These are phyloP conservation scores for Uloborus plumipes DNA, from an alignment of 2,888 invertebrate genomes.

Conservation along the genomic window DNA sequence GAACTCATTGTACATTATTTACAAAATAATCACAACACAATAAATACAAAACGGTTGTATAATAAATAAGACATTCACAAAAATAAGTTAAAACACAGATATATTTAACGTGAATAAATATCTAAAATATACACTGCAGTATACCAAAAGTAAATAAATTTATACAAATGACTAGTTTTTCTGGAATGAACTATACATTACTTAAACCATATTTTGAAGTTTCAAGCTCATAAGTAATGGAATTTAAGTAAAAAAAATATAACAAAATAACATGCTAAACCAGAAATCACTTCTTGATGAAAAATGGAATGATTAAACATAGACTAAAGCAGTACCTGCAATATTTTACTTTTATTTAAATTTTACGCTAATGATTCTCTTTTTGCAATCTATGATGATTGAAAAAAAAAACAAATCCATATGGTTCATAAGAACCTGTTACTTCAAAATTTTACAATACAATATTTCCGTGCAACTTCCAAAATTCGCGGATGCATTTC, in stretches of 20 bases:
- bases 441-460: no score
- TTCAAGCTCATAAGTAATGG: slow-evolving; percentile 31
- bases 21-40: slow-evolving; percentile 29
- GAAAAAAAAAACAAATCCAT: no score
- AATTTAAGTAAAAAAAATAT: slow-evolving; percentile 20
- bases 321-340: no score
- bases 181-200: slow-evolving; percentile 37
- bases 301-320: no score
- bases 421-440: no score
- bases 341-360: no score
- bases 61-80: slow-evolving; percentile 61
- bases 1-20: slow-evolving; percentile 52
- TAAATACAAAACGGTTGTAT: neutral
- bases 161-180: slow-evolving; percentile 45
- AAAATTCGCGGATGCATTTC: no score
- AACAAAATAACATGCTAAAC: no score
- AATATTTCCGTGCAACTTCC: no score
- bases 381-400: no score
- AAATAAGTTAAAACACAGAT: slow-evolving; percentile 55
- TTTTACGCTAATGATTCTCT: no score
- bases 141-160: slow-evolving; percentile 11
- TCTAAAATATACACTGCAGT: slow-evolving; percentile 40
- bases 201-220: slow-evolving; percentile 45
- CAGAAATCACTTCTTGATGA: no score
- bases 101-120: slow-evolving; percentile 45